phyloP scores from a whole-genome alignment of 2,797 vertebrate genomes.

The Atherinosoma microstoma region DNA sequence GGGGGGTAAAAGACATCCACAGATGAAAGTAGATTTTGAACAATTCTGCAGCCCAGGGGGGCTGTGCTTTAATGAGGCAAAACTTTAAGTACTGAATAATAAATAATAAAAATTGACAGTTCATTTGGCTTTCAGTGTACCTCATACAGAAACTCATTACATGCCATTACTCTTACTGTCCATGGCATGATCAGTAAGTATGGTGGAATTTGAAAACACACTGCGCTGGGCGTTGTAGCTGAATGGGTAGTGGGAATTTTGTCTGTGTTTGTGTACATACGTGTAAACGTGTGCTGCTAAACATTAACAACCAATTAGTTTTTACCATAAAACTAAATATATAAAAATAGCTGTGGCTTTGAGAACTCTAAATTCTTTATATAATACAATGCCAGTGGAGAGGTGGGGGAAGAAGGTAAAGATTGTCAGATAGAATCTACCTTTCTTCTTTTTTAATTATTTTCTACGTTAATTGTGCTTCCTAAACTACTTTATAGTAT shows the following conservation, averaged over 20 bases:
- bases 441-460: no score
- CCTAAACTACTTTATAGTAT: background rate
- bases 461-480: no score
- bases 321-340: background rate
- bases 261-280: slow-evolving; percentile 1
- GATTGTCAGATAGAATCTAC: background rate
- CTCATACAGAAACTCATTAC: slow-evolving; percentile 98
- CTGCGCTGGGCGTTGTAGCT: slow-evolving; percentile 33
- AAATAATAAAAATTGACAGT: slow-evolving; percentile 99
- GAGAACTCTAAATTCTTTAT: no score
- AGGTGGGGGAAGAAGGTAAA: no score
- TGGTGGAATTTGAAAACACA: slow-evolving; percentile 71
- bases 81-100: slow-evolving; percentile 99
- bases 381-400: no score
- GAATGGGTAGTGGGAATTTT: slow-evolving; percentile 22
- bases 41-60: slow-evolving; percentile 91
- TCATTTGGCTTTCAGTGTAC: slow-evolving; percentile 98
- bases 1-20: slow-evolving; percentile 93
- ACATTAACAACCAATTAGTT: background rate
- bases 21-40: slow-evolving; percentile 98
- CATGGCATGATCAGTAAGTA: slow-evolving; percentile 93
- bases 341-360: no score
- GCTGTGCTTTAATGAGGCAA: slow-evolving; percentile 97
- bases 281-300: slow-evolving; percentile 7
- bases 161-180: slow-evolving; percentile 96